These are phyloP conservation scores for Malurus melanocephalus DNA, from an alignment of 2,113 vertebrate species.

Conservation along the genomic window DNA sequence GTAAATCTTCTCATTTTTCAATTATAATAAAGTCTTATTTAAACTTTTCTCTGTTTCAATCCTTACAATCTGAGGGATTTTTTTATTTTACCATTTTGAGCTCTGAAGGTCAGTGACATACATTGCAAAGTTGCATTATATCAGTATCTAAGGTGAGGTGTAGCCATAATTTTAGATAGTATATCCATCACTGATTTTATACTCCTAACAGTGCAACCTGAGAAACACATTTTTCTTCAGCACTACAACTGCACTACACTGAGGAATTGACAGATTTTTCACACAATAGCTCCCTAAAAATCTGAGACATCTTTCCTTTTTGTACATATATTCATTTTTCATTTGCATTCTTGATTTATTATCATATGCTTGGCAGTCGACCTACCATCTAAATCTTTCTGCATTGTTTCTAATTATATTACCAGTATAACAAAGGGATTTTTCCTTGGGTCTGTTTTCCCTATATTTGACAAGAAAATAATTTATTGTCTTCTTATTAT, in stretches of 20 bases:
- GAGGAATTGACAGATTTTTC: conserved; percentile 35
- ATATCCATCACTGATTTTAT: conserved; percentile 41
- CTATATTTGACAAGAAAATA: not conserved
- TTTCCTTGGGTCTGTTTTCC: not conserved
- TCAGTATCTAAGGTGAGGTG: conserved; percentile 1
- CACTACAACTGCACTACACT: not conserved
- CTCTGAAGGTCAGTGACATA: not conserved
- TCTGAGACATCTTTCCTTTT: conserved; percentile 16
- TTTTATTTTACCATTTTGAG: not conserved
- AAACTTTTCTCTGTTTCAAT: not conserved
- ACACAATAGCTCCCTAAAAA: conserved; percentile 11
- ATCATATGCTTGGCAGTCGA: not conserved
- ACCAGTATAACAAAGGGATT: not conserved
- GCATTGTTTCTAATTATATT: not conserved
- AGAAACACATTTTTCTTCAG: conserved; percentile 32
- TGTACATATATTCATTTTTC: not conserved
- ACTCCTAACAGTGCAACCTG: conserved; percentile 15
- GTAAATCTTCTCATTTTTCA: not conserved
- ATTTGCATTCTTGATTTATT: conserved; percentile 46
- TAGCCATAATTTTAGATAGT: conserved; percentile 3
- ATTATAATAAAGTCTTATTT: not conserved
- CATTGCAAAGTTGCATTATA: not conserved
- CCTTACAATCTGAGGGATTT: not conserved
- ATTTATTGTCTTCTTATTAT: not conserved
- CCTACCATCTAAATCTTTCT: not conserved